Conservation (phyloP, 2,888 invertebrate species). For the Drosophila mettleri region DNA sequence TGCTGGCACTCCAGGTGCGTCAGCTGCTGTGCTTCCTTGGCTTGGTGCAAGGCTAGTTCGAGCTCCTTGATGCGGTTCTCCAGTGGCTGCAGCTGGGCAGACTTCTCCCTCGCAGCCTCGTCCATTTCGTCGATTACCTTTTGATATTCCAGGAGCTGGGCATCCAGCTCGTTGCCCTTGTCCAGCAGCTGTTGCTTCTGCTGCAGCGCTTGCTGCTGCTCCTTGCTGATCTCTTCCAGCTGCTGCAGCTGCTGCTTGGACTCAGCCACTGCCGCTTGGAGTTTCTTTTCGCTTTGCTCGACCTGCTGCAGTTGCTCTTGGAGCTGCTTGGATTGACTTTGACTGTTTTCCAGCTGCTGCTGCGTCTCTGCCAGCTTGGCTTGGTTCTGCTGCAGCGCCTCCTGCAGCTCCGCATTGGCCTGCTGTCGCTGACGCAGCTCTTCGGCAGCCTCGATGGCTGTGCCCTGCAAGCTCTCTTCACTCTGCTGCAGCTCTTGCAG, state of each 20-base stretch:
- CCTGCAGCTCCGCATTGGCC: conserved; percentile 54
- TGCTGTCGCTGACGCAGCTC: conserved; percentile 65
- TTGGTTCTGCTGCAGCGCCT: conserved; percentile 35
- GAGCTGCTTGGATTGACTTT: conserved; percentile 35
- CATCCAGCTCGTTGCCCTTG: conserved; percentile 60
- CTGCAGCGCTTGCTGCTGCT: conserved; percentile 39
- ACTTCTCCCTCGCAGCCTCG: conserved; percentile 60
- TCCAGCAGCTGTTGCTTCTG: conserved; percentile 51
- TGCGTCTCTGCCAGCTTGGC: conserved; percentile 20
- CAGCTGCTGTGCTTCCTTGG: conserved; percentile 52
- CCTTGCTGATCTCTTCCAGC: conserved; percentile 48
- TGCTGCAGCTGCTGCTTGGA: conserved; percentile 56
- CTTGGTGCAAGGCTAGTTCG: conserved; percentile 49
- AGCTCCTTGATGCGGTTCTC: conserved; percentile 58
- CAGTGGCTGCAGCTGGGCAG: conserved; percentile 49
- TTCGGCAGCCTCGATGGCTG: conserved; percentile 48
- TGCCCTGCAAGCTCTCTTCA: conserved; percentile 42
- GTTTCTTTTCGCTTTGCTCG: conserved; percentile 37
- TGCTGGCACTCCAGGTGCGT: conserved; percentile 53
- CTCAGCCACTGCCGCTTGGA: conserved; percentile 32
- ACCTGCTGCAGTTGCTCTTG: conserved; percentile 27
- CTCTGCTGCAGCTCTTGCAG: conserved; percentile 33
- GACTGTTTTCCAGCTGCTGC: conserved; percentile 22
- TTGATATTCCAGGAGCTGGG: conserved; percentile 72
- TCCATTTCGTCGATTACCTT: conserved; percentile 81